Conservation (phyloP, 2,797 vertebrate genomes). For the Syngnathus rostellatus region DNA sequence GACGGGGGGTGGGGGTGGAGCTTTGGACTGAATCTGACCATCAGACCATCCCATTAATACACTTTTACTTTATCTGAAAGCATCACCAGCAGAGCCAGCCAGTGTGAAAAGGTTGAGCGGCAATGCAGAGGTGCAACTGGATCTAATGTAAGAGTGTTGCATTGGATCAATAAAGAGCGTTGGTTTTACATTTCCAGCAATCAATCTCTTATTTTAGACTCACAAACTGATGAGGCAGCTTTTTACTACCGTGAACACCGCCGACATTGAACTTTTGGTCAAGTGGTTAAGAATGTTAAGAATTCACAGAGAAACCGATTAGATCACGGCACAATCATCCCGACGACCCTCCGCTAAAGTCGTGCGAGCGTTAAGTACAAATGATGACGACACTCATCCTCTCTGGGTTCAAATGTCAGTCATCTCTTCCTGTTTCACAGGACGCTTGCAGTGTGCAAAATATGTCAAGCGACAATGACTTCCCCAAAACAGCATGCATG, state of each 20-base stretch:
- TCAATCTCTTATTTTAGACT: conserved; percentile 58
- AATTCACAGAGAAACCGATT: conserved; percentile 14
- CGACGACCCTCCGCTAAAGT: conserved; percentile 4
- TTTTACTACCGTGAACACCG: conserved; percentile 50
- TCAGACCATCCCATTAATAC: conserved; percentile 41
- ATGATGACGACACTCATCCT: conserved; percentile 60
- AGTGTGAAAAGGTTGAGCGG: conserved; percentile 34
- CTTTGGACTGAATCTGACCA: conserved; percentile 41
- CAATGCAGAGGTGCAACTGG: conserved; percentile 39
- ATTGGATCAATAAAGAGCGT: conserved; percentile 52
- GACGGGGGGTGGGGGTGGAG: conserved; percentile 1
- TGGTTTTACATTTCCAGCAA: conserved; percentile 60
- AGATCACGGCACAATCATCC: neutral
- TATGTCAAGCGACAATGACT: conserved; percentile 39
- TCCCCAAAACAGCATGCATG: conserved; percentile 37
- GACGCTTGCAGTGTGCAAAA: conserved; percentile 49
- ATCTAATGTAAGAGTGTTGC: conserved; percentile 35
- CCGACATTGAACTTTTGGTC: neutral
- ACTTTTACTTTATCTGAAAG: conserved; percentile 43
- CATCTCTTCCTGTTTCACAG: conserved; percentile 67
- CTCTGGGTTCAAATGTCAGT: conserved; percentile 56
- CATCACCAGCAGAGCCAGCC: conserved; percentile 17
- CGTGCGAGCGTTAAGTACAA: conserved; percentile 37
- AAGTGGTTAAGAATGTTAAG: neutral
- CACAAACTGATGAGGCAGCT: conserved; percentile 36